A percentile compares a stretch with the other conserved stretches of the same genome.
Conservation (phyloP, 2,113 vertebrate species). For the Rallus limicola region DNA sequence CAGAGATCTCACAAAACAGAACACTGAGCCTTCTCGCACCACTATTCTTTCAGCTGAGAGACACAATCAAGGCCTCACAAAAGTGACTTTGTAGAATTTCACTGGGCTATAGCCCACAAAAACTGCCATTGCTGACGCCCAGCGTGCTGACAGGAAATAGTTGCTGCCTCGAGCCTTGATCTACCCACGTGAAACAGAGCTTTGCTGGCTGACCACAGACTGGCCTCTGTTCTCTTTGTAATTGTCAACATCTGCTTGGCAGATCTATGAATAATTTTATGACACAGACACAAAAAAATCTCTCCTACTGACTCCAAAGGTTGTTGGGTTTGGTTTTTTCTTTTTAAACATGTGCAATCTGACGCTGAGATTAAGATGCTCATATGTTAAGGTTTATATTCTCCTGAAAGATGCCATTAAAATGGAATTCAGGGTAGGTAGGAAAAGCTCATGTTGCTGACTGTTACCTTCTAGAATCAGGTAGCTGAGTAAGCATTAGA, state of each 20-base stretch:
- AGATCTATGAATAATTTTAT: conserved; percentile 68
- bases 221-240: conserved; percentile 62
- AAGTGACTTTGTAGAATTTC: conserved; percentile 59
- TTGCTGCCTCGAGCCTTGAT: conserved; percentile 67
- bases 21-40: not conserved
- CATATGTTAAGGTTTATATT: not conserved
- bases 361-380: not conserved
- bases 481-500: not conserved
- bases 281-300: not conserved
- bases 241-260: conserved; percentile 71
- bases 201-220: conserved; percentile 65
- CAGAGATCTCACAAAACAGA: not conserved
- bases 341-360: not conserved
- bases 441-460: not conserved
- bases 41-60: not conserved
- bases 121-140: conserved; percentile 16
- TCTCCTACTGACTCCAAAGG: conserved; percentile 25
- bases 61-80: conserved; percentile 38
- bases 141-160: conserved; percentile 69
- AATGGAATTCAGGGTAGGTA: not conserved
- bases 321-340: not conserved
- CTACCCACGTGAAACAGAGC: conserved; percentile 67
- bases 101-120: conserved; percentile 39
- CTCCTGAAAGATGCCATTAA: not conserved
- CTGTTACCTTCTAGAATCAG: not conserved